Evolutionary conservation across 2,797 vertebrate genomes (phyloP).

Genomic region (Hyperoplus lanceolatus): DNA sequence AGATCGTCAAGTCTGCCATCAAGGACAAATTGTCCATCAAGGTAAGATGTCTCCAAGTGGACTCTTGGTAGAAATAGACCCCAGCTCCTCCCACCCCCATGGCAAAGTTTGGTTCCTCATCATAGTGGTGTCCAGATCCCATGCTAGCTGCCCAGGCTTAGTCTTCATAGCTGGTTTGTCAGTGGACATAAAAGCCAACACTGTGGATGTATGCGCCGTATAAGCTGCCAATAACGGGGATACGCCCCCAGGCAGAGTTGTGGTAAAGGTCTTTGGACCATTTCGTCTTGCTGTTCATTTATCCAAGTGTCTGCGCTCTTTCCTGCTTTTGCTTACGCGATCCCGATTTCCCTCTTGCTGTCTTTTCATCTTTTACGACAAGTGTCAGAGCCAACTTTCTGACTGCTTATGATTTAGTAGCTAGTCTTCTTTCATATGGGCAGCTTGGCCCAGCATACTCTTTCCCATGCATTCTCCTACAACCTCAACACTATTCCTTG

Average conservation of each 20-base stretch:
- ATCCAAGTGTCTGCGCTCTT: conserved; percentile 44
- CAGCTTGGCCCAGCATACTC: conserved; percentile 38
- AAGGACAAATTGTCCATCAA: conserved; percentile 88
- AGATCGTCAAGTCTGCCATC: conserved; percentile 87
- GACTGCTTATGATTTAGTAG: conserved; percentile 4
- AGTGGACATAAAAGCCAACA: conserved; percentile 27
- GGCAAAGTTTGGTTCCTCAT: conserved; percentile 57
- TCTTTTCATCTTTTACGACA: conserved; percentile 7
- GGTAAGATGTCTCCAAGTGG: conserved; percentile 80
- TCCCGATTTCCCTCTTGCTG: conserved; percentile 19
- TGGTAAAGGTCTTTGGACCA: conserved; percentile 32
- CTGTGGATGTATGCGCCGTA: conserved; percentile 16
- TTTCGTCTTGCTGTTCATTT: conserved; percentile 42
- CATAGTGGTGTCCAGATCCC: conserved; percentile 60
- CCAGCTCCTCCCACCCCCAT: conserved; percentile 51
- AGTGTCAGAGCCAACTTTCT: conserved; percentile 3
- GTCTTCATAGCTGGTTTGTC: conserved; percentile 36
- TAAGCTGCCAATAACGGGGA: not conserved
- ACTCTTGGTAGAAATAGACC: conserved; percentile 70
- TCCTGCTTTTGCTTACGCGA: conserved; percentile 58
- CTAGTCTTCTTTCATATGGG: conserved; percentile 12
- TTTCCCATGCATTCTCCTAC: conserved; percentile 14
- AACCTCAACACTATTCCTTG: too few relatives aligned
- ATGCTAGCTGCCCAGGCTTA: conserved; percentile 55
- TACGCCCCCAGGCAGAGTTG: conserved; percentile 7